Percentiles rank a stretch among this genome's conserved stretches.
Evolutionary conservation across 2,113 vertebrate species (phyloP).

Genomic region (Felis chaus): DNA sequence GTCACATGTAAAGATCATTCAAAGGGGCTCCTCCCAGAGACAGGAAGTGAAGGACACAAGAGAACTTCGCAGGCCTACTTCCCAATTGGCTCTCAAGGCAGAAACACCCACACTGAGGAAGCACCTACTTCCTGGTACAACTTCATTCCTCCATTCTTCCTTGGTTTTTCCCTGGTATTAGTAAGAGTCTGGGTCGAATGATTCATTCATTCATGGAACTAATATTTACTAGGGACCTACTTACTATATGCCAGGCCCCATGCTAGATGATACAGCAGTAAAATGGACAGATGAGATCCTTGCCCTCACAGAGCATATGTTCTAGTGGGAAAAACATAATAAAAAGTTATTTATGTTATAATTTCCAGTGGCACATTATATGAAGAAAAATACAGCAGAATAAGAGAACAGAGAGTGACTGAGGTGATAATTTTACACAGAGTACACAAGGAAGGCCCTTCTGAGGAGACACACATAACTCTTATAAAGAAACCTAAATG

Average conservation of each 20-base stretch:
- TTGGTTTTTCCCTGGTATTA: neutral
- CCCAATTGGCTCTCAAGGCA: neutral
- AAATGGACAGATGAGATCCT: neutral
- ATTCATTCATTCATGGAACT: neutral
- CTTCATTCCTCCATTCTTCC: neutral
- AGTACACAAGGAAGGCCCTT: neutral
- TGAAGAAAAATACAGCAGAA: neutral
- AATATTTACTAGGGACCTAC: neutral
- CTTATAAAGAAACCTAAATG: slow-evolving; percentile 1
- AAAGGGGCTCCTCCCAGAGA: neutral
- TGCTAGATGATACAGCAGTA: neutral
- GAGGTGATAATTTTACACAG: neutral
- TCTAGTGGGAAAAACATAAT: neutral
- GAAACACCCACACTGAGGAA: neutral
- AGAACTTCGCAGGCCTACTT: neutral
- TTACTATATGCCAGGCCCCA: neutral
- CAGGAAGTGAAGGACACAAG: neutral
- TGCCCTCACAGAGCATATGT: neutral
- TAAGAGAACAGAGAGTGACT: neutral
- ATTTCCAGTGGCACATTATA: neutral
- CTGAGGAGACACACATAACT: neutral
- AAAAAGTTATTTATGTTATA: neutral
- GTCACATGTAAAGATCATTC: neutral
- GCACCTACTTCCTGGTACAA: neutral
- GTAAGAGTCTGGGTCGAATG: neutral